Percentiles rank a stretch among this genome's conserved stretches.
Evolutionary conservation across 2,113 vertebrate species (phyloP).

Genomic region (Podocnemis expansa): DNA sequence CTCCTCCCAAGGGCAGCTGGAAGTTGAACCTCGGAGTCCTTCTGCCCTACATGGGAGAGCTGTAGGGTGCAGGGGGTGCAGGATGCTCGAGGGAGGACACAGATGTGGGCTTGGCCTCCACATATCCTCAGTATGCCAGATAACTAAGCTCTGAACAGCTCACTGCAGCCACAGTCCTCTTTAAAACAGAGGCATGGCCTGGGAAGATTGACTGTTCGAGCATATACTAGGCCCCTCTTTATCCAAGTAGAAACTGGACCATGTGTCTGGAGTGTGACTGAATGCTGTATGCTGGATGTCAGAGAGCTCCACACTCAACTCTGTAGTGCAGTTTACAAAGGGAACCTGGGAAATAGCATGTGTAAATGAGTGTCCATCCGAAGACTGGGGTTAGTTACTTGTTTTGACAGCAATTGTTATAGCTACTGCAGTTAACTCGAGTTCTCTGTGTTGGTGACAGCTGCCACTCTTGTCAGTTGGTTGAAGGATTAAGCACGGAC

Average conservation of each 20-base stretch:
- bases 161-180: not conserved
- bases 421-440: not conserved
- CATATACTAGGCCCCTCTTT: not conserved
- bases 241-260: not conserved
- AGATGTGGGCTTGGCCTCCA: too few species aligned
- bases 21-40: too few species aligned
- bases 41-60: too few species aligned
- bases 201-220: not conserved
- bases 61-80: too few species aligned
- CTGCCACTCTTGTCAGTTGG: not conserved
- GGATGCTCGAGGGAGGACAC: too few species aligned
- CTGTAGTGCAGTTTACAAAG: not conserved
- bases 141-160: fast-evolving
- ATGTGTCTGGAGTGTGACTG: not conserved
- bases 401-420: not conserved
- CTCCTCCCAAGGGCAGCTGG: too few species aligned
- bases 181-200: not conserved
- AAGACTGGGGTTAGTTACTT: not conserved
- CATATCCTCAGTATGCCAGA: not conserved
- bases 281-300: not conserved
- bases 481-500: not conserved
- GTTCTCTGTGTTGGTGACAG: not conserved
- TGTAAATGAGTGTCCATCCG: not conserved
- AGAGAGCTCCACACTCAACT: not conserved
- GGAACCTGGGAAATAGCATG: not conserved